phyloP scores from a whole-genome alignment of 2,113 vertebrate species.

The Monarcha castaneiventris region DNA sequence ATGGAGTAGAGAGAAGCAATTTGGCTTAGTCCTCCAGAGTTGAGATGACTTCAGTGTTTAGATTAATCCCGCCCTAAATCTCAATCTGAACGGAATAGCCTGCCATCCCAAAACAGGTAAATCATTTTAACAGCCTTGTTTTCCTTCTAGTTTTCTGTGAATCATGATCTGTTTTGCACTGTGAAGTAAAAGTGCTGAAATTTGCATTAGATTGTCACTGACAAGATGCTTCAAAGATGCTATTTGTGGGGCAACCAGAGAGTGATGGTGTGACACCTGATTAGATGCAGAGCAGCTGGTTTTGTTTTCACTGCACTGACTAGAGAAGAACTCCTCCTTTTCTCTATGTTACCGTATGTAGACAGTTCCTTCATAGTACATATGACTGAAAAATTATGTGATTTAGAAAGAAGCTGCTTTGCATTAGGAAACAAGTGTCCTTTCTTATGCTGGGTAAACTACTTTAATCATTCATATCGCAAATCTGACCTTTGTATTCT shows the following conservation, averaged over 20 bases:
- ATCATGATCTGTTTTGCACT: conserved; percentile 19
- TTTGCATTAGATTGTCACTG: conserved; percentile 6
- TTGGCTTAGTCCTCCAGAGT: background rate
- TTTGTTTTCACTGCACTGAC: background rate
- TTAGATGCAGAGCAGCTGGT: background rate
- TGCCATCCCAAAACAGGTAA: conserved; percentile 14
- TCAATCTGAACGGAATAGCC: background rate
- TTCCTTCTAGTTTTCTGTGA: conserved; percentile 43
- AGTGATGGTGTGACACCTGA: background rate
- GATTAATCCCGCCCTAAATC: conserved; percentile 28
- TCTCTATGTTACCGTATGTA: background rate
- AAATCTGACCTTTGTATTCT: background rate
- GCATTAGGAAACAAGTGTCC: background rate
- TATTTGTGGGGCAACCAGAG: background rate
- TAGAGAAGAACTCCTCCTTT: background rate
- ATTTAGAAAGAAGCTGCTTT: background rate
- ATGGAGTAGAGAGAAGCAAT: conserved; percentile 2
- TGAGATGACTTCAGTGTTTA: conserved; percentile 30
- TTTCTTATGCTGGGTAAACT: background rate
- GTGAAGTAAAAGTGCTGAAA: conserved; percentile 17
- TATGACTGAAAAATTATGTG: accelerated
- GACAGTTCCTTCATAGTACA: background rate
- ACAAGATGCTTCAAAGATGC: background rate
- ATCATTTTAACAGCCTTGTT: conserved; percentile 64
- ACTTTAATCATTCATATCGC: background rate